These are phyloP conservation scores for Dascillus cervinus DNA, from an alignment of 2,888 invertebrate species.

Conservation along the genomic window DNA sequence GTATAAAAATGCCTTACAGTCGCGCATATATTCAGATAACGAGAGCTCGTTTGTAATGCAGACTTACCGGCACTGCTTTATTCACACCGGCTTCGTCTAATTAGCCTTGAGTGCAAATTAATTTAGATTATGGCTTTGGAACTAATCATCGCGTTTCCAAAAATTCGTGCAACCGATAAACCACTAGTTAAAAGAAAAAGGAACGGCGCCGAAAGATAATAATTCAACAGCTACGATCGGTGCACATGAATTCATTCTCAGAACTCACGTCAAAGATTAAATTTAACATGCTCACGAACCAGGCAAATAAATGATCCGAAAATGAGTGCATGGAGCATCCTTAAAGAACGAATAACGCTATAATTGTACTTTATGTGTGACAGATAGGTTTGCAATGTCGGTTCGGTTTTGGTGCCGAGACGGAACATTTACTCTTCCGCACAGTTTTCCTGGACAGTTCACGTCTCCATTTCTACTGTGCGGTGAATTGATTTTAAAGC, in stretches of 20 bases:
- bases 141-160: no score
- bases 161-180: no score
- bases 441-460: slow-evolving; percentile 10
- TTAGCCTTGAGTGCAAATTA: slow-evolving; percentile 15
- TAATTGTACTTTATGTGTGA: slow-evolving; percentile 18
- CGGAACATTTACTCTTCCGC: slow-evolving; percentile 18
- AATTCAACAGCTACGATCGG: no score
- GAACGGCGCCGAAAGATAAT: no score
- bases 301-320: slow-evolving; percentile 15
- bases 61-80: slow-evolving; percentile 15
- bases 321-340: slow-evolving; percentile 12
- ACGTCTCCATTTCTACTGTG: slow-evolving; percentile 8
- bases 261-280: slow-evolving; percentile 6
- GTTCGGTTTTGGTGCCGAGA: slow-evolving; percentile 15
- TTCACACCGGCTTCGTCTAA: slow-evolving; percentile 15
- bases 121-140: slow-evolving; percentile 15
- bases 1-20: slow-evolving; percentile 26
- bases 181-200: no score
- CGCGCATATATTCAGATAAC: slow-evolving; percentile 19
- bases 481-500: no score
- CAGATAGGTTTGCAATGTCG: slow-evolving; percentile 15
- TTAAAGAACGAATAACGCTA: slow-evolving; percentile 16
- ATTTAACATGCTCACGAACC: slow-evolving; percentile 12
- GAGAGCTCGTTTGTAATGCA: slow-evolving; percentile 14
- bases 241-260: no score